phyloP scores from a whole-genome alignment of 2,888 invertebrate species.

The Acrobasis consociella region DNA sequence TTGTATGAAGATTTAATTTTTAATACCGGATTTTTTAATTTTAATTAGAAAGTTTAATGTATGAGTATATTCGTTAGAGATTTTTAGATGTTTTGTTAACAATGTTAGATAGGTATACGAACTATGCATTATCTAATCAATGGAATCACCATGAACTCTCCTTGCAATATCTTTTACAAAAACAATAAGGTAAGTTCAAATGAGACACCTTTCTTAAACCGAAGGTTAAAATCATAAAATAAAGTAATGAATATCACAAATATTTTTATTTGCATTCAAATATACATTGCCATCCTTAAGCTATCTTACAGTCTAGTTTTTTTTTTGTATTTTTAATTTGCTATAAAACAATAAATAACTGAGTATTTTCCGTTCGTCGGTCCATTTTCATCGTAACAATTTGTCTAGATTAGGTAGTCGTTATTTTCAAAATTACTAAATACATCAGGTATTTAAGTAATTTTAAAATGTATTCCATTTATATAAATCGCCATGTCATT shows the following conservation, averaged over 20 bases:
- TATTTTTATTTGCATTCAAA: conserved; percentile 35
- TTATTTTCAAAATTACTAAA: conserved; percentile 12
- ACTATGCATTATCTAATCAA: too few relatives aligned
- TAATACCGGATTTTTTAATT: background rate
- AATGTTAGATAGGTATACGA: too few relatives aligned
- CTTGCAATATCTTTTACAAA: too few relatives aligned
- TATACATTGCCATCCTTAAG: conserved; percentile 36
- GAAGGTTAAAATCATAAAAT: background rate
- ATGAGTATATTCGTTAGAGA: too few relatives aligned
- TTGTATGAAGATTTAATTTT: background rate
- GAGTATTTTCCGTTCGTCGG: conserved; percentile 45
- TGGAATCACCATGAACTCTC: too few relatives aligned
- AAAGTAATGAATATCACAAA: conserved; percentile 35
- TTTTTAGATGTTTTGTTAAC: too few relatives aligned
- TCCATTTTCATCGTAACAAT: conserved; percentile 37
- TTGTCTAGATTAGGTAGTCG: conserved; percentile 7
- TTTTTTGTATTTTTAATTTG: conserved; percentile 56
- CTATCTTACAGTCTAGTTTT: conserved; percentile 37
- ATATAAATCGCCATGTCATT: conserved; percentile 1
- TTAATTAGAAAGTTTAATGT: too few relatives aligned
- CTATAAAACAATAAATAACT: conserved; percentile 50
- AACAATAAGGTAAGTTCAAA: too few relatives aligned
- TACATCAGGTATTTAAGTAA: background rate
- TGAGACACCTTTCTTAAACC: too few relatives aligned
- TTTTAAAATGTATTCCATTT: background rate